phyloP scores from a whole-genome alignment of 2,113 vertebrate species.

The Azemiops feae region DNA sequence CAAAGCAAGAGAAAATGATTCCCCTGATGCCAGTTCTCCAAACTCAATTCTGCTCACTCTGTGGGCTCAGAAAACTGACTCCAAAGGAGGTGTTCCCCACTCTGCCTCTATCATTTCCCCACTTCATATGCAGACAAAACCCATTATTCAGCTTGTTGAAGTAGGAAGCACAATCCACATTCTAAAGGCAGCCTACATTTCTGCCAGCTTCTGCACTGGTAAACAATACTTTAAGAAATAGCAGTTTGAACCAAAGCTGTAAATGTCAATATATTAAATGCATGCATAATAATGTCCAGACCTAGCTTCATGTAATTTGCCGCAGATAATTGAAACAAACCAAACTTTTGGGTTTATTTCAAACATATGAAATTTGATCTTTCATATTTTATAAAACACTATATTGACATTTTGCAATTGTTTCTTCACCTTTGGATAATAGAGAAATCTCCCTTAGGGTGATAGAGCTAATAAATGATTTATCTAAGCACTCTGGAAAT shows the following conservation, averaged over 20 bases:
- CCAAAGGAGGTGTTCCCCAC: background rate
- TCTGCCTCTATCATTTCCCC: background rate
- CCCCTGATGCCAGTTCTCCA: background rate
- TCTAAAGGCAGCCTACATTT: background rate
- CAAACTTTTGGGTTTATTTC: background rate
- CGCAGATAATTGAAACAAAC: background rate
- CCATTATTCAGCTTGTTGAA: background rate
- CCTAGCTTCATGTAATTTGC: background rate
- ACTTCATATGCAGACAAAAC: background rate
- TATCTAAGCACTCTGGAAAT: background rate
- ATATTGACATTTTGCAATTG: background rate
- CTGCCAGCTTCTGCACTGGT: background rate
- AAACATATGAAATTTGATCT: background rate
- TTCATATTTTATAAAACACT: background rate
- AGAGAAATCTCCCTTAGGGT: background rate
- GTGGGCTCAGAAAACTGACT: background rate
- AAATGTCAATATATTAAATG: background rate
- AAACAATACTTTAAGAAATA: background rate
- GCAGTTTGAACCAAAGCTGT: background rate
- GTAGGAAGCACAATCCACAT: background rate
- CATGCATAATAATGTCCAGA: background rate
- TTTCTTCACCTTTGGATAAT: background rate
- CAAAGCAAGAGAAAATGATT: background rate
- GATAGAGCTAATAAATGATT: background rate
- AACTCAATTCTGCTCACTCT: background rate